Base-by-base conservation (phyloP, 2,113 vertebrate genomes). In the Genyomyrus donnyi region DNA sequence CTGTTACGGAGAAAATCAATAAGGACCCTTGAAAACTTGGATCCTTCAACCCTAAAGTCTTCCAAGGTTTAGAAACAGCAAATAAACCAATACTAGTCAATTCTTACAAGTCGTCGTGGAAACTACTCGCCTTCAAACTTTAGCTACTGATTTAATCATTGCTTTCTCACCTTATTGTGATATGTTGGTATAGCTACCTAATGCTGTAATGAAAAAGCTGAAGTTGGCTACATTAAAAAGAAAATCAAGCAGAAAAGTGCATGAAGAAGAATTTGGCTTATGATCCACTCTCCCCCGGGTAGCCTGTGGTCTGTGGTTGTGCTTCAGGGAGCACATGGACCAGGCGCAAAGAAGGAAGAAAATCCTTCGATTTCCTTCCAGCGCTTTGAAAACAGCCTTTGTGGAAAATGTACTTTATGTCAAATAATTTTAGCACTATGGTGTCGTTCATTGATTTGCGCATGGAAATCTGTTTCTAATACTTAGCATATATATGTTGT, bases 1-100 rank as follows among this genome's bases (percentile, higher is more conserved):
- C 95, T 96, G 96, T 96, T 96, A 96, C 95, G 90, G 90, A 90
- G 17, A 92, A 94, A 95, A 95, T 96, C 96, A 95, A 96, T 96
- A 93, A 91, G 89, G 93, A 93, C 94, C 93, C 93, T 95, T 94
- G 92, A 93, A 93, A 85, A 85, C 77, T 52, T 91, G 90, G 92
- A 90, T 92, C 93, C 90, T 89, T 93, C 93, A 91, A 91, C 91
- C 70, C 91, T 91, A 91, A 90, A 90, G 62, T 89, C 93, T 91
- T 91, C 91, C 93, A 90, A 91, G 93, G 88, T 89, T 39, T 31
- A 50, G 39, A 85, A 66, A 89, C 53, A 77, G 49, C 74, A 50
- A 88, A 88, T 66, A 42, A 48, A 58, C 42, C 46, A 52, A 56
- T 52, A 39, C 86, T 35, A 48, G 13, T 86, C 24, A 19, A 49